Evolutionary conservation across 2,888 invertebrate species (phyloP).

Genomic region (Cephus rjabovi): DNA sequence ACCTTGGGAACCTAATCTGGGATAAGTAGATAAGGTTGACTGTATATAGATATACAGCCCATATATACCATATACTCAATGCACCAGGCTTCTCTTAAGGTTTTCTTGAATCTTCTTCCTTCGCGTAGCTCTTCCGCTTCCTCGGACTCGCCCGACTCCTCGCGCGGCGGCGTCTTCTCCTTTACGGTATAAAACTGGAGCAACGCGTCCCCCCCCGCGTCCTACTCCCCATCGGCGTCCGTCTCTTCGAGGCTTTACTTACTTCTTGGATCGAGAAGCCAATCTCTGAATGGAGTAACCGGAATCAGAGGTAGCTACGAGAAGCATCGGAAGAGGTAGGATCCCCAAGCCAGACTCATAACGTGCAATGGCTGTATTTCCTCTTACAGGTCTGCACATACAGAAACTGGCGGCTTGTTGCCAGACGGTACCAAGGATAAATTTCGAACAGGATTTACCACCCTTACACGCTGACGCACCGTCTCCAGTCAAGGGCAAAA

Average conservation of each 20-base stretch:
- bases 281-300: conserved; percentile 30
- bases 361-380: background rate
- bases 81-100: background rate
- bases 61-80: background rate
- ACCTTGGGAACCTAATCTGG: conserved; percentile 19
- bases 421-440: background rate
- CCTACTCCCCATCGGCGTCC: background rate
- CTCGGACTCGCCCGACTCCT: background rate
- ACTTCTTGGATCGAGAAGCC: conserved; percentile 21
- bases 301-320: conserved; percentile 23
- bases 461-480: conserved; percentile 8
- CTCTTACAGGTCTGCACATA: background rate
- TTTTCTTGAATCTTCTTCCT: background rate
- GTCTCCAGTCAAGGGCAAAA: conserved; percentile 20
- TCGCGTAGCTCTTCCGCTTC: background rate
- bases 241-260: background rate
- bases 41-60: background rate
- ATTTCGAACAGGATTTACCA: background rate
- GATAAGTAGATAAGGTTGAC: conserved; percentile 11
- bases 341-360: background rate
- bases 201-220: background rate
- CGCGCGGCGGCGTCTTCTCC: background rate
- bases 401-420: background rate
- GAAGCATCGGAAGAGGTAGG: background rate
- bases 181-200: background rate